These are phyloP conservation scores for Caenorhabditis wallacei DNA, from an alignment of 2,888 invertebrate genomes.

Conservation along the genomic window DNA sequence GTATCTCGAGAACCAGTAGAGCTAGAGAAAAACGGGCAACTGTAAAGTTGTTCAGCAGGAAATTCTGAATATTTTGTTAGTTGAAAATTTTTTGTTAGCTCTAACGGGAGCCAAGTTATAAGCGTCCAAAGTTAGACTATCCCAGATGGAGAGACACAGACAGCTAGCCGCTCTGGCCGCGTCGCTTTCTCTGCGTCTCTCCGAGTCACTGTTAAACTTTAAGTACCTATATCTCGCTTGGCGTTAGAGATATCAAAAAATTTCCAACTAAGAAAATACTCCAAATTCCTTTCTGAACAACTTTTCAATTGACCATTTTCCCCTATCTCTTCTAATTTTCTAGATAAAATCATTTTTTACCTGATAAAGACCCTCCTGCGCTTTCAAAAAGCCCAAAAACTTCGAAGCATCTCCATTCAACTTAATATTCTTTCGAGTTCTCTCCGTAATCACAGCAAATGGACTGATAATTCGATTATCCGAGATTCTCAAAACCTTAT, in stretches of 20 bases:
- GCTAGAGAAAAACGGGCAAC: no score
- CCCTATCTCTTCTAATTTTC: not conserved
- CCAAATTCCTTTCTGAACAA: not conserved
- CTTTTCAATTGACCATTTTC: not conserved
- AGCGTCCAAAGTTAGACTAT: no score
- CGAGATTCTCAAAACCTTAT: constrained; percentile 67
- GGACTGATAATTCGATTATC: constrained; percentile 71
- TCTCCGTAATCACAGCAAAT: constrained; percentile 67
- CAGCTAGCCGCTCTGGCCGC: no score
- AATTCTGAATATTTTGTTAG: no score
- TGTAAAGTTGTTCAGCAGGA: no score
- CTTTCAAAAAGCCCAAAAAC: constrained; percentile 47
- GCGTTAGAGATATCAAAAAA: not conserved
- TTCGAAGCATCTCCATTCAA: constrained; percentile 46
- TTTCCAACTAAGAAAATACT: not conserved
- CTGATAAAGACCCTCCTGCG: constrained; percentile 61
- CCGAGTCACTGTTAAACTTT: not conserved
- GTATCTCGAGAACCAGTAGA: no score
- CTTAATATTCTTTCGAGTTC: constrained; percentile 23
- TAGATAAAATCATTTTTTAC: constrained; percentile 14
- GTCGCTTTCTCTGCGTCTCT: no score
- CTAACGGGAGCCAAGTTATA: no score
- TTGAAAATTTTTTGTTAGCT: no score
- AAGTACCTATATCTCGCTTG: not conserved
- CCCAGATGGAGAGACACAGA: no score